Evolutionary conservation across 2,888 invertebrate species (phyloP).

Genomic region (Lasius platythorax): DNA sequence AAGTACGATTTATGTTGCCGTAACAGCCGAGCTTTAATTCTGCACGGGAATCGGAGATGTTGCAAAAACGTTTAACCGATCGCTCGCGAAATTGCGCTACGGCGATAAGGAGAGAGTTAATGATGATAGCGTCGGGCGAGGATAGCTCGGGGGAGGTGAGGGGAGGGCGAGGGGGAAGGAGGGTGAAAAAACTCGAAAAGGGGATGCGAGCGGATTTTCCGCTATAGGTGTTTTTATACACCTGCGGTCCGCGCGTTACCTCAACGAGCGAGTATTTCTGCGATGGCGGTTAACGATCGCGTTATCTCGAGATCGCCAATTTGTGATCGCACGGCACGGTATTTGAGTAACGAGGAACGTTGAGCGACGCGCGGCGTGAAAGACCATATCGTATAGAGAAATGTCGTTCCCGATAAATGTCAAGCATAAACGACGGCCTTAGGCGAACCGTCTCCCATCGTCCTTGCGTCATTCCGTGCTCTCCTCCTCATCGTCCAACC

Average conservation of each 20-base stretch:
- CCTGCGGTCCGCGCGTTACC: constrained; percentile 17
- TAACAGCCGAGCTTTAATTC: constrained; percentile 16
- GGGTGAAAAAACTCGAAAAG: background rate
- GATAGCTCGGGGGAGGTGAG: background rate
- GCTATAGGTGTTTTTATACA: constrained; percentile 27
- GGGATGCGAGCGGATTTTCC: background rate
- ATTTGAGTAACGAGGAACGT: constrained; percentile 69
- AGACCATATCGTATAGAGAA: constrained; percentile 68
- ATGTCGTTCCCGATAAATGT: constrained; percentile 76
- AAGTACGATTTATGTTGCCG: background rate
- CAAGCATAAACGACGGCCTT: constrained; percentile 74
- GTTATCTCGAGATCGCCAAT: constrained; percentile 66
- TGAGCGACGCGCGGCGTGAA: constrained; percentile 55
- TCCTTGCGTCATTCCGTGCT: constrained; percentile 61
- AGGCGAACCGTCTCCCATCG: constrained; percentile 65
- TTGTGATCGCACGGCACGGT: constrained; percentile 61
- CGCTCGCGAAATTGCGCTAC: constrained; percentile 28
- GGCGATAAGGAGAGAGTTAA: constrained; percentile 27
- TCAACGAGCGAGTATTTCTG: constrained; percentile 30
- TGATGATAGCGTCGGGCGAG: constrained; percentile 10
- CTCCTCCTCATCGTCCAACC: constrained; percentile 41
- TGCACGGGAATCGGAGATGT: background rate
- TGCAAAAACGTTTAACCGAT: constrained; percentile 26
- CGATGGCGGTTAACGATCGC: constrained; percentile 52
- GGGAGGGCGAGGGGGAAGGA: too few species aligned